Evolutionary conservation across 2,797 vertebrate species (phyloP).

Genomic region (Triplophysa yarkandensis): DNA sequence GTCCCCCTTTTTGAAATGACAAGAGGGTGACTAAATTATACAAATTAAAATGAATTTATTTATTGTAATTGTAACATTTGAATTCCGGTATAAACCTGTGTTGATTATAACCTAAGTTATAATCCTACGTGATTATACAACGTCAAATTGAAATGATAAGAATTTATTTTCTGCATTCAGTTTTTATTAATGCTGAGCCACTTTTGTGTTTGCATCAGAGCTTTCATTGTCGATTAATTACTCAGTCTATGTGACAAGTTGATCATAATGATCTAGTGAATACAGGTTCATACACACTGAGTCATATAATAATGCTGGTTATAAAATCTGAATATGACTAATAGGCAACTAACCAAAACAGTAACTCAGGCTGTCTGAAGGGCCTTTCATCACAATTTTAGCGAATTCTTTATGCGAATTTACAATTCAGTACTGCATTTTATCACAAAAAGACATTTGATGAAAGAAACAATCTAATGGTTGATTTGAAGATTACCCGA

Average conservation of each 20-base stretch:
- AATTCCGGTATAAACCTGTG: no score
- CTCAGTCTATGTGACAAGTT: slow-evolving; percentile 7
- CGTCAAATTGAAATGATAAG: background rate
- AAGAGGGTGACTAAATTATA: no score
- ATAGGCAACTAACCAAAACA: slow-evolving; percentile 46
- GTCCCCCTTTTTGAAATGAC: no score
- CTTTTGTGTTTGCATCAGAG: slow-evolving; percentile 5
- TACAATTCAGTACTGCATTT: slow-evolving; percentile 6
- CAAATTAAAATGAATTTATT: no score
- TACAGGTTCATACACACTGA: slow-evolving; percentile 58
- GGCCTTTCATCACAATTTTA: slow-evolving; percentile 47
- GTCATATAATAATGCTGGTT: slow-evolving; percentile 62
- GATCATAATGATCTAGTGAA: slow-evolving; percentile 45
- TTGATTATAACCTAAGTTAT: no score
- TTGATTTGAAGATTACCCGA: background rate
- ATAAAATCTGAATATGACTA: slow-evolving; percentile 50
- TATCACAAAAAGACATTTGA: background rate
- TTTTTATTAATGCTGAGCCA: background rate
- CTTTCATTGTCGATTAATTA: slow-evolving; percentile 17
- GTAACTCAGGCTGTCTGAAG: slow-evolving; percentile 65
- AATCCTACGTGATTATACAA: background rate
- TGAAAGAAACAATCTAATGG: background rate
- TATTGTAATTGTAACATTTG: no score
- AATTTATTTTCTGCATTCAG: background rate
- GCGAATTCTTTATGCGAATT: background rate